Evolutionary conservation across 2,888 invertebrate genomes (phyloP).

Genomic region (Lasioglossum lativentre): DNA sequence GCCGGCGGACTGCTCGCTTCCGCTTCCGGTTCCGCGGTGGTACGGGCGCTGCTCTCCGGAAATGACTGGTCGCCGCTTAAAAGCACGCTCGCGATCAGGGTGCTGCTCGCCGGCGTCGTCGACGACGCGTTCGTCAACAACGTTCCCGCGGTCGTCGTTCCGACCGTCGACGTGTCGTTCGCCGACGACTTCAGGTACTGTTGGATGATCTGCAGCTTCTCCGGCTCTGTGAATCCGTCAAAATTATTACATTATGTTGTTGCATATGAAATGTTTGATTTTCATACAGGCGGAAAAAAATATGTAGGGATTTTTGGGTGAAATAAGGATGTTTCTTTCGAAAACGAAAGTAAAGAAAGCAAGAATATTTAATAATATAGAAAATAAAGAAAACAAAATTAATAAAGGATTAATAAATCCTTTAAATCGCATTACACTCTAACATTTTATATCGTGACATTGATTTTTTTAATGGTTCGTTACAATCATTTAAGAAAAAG

Average conservation of each 20-base stretch:
- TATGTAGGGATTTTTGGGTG: too few relatives aligned
- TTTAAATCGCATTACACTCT: too few relatives aligned
- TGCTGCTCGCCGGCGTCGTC: conserved; percentile 36
- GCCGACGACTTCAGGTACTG: conserved; percentile 81
- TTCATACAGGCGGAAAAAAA: too few relatives aligned
- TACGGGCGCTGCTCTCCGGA: conserved; percentile 29
- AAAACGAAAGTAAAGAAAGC: too few relatives aligned
- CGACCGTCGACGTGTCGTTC: conserved; percentile 44
- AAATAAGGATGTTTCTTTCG: too few relatives aligned
- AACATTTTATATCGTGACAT: too few relatives aligned
- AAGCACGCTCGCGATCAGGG: conserved; percentile 34
- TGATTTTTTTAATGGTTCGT: too few relatives aligned
- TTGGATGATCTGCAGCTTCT: conserved; percentile 82
- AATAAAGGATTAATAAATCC: too few relatives aligned
- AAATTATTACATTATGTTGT: not conserved
- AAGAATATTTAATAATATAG: too few relatives aligned
- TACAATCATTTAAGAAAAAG: too few relatives aligned
- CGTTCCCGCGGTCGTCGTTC: conserved; percentile 9
- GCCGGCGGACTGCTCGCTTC: conserved; percentile 50
- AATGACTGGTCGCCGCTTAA: conserved; percentile 48
- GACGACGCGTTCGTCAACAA: not conserved
- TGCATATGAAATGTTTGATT: too few relatives aligned
- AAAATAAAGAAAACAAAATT: too few relatives aligned
- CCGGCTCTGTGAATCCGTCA: conserved; percentile 74
- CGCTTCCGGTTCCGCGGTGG: conserved; percentile 59